Percentiles rank a stretch among this genome's conserved stretches.
phyloP scores from a whole-genome alignment of 1,140 invertebrate species.

The Radopholus similis region DNA sequence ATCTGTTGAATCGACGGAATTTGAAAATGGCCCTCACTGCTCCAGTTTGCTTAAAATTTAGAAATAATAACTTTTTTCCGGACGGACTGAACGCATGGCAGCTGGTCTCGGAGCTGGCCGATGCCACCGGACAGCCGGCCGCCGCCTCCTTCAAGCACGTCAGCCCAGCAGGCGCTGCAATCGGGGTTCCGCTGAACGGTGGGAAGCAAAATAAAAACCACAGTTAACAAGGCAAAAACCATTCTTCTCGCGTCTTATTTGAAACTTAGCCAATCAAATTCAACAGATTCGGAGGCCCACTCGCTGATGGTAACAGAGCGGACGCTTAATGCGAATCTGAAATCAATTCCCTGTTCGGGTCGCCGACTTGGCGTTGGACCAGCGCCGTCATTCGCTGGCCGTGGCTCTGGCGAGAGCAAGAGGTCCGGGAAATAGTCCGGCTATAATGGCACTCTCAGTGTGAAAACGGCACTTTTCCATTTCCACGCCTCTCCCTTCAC shows the following conservation, averaged over 20 bases:
- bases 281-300: slow-evolving; percentile 76
- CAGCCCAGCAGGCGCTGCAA: slow-evolving; percentile 73
- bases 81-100: slow-evolving; percentile 97
- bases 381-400: slow-evolving; percentile 72
- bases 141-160: slow-evolving; percentile 84
- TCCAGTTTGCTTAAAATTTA: too few species aligned
- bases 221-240: too few species aligned
- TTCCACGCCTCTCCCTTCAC: slow-evolving; percentile 3
- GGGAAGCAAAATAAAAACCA: too few species aligned
- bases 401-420: slow-evolving; percentile 88
- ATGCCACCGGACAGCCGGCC: slow-evolving; percentile 76
- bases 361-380: slow-evolving; percentile 70
- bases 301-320: slow-evolving; percentile 64
- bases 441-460: not conserved
- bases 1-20: too few species aligned
- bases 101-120: slow-evolving; percentile 80
- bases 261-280: too few species aligned
- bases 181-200: slow-evolving; percentile 73
- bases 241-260: too few species aligned
- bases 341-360: slow-evolving; percentile 65
- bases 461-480: not conserved
- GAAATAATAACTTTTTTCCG: too few species aligned
- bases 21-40: too few species aligned
- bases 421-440: slow-evolving; percentile 58
- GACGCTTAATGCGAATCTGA: not conserved